phyloP scores from a whole-genome alignment of 2,113 vertebrate genomes.

The Donacobius atricapilla region DNA sequence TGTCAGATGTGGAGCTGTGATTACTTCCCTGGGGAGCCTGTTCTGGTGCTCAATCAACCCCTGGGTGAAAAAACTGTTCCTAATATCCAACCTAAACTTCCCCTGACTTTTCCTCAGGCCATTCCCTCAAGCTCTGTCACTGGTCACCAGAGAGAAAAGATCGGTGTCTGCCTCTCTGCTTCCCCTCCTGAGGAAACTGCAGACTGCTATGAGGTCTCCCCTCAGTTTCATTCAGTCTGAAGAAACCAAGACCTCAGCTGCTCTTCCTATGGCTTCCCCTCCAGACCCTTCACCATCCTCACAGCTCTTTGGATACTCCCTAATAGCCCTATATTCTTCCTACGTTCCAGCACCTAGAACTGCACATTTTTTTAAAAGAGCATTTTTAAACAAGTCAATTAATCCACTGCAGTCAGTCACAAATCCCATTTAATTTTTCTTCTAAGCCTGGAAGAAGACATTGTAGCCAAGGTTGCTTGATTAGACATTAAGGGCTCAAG shows the following conservation, averaged over 20 bases:
- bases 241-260: background rate
- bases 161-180: background rate
- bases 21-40: background rate
- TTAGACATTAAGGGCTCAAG: background rate
- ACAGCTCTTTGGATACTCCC: background rate
- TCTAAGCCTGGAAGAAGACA: background rate
- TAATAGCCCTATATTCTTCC: background rate
- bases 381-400: background rate
- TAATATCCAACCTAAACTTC: background rate
- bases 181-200: background rate
- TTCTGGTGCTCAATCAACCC: background rate
- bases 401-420: background rate
- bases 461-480: background rate
- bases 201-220: background rate
- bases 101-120: background rate
- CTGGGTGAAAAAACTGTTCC: background rate
- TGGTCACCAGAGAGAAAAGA: background rate
- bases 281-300: background rate
- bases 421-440: background rate
- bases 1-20: background rate
- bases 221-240: background rate
- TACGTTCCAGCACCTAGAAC: background rate
- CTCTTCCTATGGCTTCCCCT: background rate
- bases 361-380: background rate
- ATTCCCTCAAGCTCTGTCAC: accelerated